Percentiles rank a stretch among this genome's conserved stretches.
Conservation (phyloP, 2,113 vertebrate genomes). For the Daphoenositta chrysoptera region DNA sequence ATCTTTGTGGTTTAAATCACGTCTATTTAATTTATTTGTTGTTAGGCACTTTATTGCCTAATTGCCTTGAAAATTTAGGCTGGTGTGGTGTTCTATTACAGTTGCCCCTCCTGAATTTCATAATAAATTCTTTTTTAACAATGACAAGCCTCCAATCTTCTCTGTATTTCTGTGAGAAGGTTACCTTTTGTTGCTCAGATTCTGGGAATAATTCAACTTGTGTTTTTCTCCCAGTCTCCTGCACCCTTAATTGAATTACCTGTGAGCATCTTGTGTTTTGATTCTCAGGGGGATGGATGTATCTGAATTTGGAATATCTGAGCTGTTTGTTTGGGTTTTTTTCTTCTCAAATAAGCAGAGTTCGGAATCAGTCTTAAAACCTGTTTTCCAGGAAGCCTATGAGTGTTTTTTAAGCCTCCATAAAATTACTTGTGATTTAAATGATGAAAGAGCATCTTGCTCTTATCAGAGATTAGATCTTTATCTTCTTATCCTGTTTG, state of each 20-base stretch:
- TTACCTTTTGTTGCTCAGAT: neutral
- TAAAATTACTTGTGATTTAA: neutral
- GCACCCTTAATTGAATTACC: neutral
- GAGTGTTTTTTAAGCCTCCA: neutral
- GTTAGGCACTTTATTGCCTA: neutral
- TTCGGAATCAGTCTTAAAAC: neutral
- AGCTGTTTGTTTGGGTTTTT: neutral
- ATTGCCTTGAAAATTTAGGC: neutral
- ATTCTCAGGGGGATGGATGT: neutral
- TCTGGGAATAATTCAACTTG: neutral
- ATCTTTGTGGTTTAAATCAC: neutral
- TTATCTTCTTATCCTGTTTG: neutral
- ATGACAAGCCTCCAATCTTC: accelerated
- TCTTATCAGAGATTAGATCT: neutral
- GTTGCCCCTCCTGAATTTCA: neutral
- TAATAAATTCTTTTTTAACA: neutral
- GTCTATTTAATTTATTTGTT: neutral
- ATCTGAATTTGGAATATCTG: neutral
- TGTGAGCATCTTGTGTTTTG: neutral
- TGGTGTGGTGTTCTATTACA: neutral
- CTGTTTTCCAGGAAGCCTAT: neutral
- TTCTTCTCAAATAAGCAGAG: neutral
- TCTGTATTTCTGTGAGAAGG: neutral
- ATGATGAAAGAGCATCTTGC: neutral
- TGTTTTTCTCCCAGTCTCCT: neutral